Evolutionary conservation across 1,140 invertebrate species (phyloP).

Genomic region (Listronotus oregonensis): DNA sequence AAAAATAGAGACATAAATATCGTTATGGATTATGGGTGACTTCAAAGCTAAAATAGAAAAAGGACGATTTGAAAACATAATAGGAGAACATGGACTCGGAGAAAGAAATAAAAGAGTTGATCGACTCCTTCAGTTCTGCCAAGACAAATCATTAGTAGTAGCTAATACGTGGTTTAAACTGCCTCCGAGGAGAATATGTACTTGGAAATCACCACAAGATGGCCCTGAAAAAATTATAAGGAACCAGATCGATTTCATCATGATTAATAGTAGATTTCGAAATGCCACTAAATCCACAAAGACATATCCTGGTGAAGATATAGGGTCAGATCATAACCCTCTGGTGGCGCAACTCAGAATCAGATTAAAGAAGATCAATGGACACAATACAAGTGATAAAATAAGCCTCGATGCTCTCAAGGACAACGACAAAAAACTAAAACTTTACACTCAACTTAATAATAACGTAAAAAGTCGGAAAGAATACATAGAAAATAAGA

Average conservation of each 20-base stretch:
- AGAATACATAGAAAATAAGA: too few relatives aligned
- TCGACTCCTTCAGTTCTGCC: not conserved
- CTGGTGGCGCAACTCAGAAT: not conserved
- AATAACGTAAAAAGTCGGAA: too few relatives aligned
- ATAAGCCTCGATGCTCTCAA: not conserved
- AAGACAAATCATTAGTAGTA: conserved; percentile 3
- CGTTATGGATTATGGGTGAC: not conserved
- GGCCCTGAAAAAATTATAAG: not conserved
- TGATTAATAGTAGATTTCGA: not conserved
- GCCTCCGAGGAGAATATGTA: conserved; percentile 3
- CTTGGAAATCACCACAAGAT: conserved; percentile 13
- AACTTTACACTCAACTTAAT: too few relatives aligned
- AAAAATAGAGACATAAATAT: conserved; percentile 2
- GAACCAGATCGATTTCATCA: conserved; percentile 15
- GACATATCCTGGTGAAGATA: too few relatives aligned
- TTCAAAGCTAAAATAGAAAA: conserved; percentile 1
- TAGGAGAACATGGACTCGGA: not conserved
- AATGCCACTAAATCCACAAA: too few relatives aligned
- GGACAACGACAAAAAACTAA: not conserved
- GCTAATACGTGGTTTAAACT: not conserved
- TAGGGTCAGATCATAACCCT: not conserved
- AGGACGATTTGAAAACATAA: not conserved
- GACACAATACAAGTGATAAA: not conserved
- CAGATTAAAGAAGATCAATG: not conserved
- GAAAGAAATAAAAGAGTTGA: not conserved